Base-by-base conservation (phyloP, 2,888 invertebrate species). In the Lasioglossum oenotherae region DNA sequence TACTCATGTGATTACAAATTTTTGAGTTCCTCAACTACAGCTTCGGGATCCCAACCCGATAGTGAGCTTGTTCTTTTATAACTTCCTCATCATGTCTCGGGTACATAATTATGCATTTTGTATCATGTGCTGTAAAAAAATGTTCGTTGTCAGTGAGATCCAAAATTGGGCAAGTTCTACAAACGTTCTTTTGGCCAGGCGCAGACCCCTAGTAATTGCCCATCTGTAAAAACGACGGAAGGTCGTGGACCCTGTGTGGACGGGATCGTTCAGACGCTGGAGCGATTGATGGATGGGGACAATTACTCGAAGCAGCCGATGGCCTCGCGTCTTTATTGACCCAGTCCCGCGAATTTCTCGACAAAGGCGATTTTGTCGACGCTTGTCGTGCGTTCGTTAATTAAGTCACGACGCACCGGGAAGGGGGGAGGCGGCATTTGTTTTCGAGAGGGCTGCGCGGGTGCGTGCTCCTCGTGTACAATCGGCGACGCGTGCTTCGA, bases 281-380 rank as follows among this genome's bases (percentile, higher is more conserved):
- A 38, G n/a, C n/a, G 79, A 72, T 78, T 57, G 75, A 71, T 67
- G 81, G 23, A 38, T 38, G 23, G 38, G 41, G 82, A 79, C 85
- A 86, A 90, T 89, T 89, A 89, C 84, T 88, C 82, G 85, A 80
- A 82, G 83, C 76, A 81, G 76, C 79, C 78, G 80, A 74, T 81
- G 74, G 83, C 75, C 78, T 74, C 80, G 84, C 84, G 74, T 87
- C 90, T 90, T 90, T 91, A 91, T 91, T 90, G 91, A 91, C 91
- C 91, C 90, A 91, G 89, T 91, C 87, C 89, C 88, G 83, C 85
- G 88, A 88, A 89, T 84, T 90, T 82, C 82, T 87, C 85, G 85
- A 87, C 87, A 90, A 87, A 90, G 88, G 87, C 84, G 86, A 90
- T 85, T 88, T 77, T 86, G 89, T 87, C 90, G 90, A 83, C 75